Conservation (phyloP, 2,888 invertebrate genomes). For the Tuta absoluta region DNA sequence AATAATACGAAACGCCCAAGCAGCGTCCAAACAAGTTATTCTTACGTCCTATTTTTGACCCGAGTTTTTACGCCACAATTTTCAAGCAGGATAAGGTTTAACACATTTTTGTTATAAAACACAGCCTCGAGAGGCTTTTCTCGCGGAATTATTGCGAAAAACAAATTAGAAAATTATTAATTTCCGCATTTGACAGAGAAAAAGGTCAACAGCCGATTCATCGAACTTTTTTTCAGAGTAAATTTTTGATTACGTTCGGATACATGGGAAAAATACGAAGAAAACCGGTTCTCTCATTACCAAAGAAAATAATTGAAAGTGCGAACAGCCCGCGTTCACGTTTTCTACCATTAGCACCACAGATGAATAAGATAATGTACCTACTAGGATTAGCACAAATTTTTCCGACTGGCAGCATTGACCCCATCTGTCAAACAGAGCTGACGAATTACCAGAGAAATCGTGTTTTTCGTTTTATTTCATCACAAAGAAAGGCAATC, state of each 20-base stretch:
- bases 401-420: slow-evolving; percentile 25
- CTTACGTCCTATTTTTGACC: slow-evolving; percentile 34
- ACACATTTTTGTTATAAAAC: slow-evolving; percentile 36
- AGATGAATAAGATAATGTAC: no score
- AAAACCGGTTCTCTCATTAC: slow-evolving; percentile 2
- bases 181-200: slow-evolving; percentile 68
- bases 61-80: slow-evolving; percentile 36
- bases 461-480: slow-evolving; percentile 16
- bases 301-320: not conserved
- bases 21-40: slow-evolving; percentile 43
- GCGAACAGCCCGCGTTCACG: not conserved
- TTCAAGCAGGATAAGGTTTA: slow-evolving; percentile 31
- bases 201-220: slow-evolving; percentile 73
- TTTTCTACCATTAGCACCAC: not conserved
- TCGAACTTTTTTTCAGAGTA: slow-evolving; percentile 40
- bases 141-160: slow-evolving; percentile 37
- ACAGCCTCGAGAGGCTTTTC: slow-evolving; percentile 29
- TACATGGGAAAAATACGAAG: slow-evolving; percentile 31
- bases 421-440: slow-evolving; percentile 9
- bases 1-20: slow-evolving; percentile 56
- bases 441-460: slow-evolving; percentile 18
- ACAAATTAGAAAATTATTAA: slow-evolving; percentile 56
- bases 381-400: no score
- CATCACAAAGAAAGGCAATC: slow-evolving; percentile 37
- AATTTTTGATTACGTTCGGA: slow-evolving; percentile 37